Evolutionary conservation across 2,797 vertebrate genomes (phyloP).

Genomic region (Muscicapa striata): DNA sequence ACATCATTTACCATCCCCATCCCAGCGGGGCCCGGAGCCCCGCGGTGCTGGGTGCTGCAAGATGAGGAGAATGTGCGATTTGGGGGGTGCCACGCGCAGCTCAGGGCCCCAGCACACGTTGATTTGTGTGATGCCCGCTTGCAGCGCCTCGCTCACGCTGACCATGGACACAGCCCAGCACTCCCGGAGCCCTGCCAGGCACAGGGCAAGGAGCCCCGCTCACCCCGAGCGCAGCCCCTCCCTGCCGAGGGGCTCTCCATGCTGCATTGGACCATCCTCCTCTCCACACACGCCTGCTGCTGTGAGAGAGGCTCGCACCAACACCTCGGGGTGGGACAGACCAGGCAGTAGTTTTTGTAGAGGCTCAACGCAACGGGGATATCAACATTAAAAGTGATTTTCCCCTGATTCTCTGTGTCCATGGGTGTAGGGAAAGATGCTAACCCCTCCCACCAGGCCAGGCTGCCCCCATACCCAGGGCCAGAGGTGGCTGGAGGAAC

Average conservation of each 20-base stretch:
- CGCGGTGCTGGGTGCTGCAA: neutral
- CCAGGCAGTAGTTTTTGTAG: slow-evolving; percentile 47
- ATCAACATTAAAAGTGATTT: slow-evolving; percentile 57
- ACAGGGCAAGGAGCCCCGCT: neutral
- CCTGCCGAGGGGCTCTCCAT: neutral
- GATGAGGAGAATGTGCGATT: neutral
- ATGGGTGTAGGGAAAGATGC: neutral
- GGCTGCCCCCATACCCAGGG: fast-evolving
- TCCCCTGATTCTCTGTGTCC: neutral
- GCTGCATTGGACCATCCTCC: neutral
- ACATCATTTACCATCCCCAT: slow-evolving; percentile 11
- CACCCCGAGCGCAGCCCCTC: neutral
- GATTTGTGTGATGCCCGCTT: neutral
- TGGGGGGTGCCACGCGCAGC: neutral
- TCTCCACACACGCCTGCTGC: neutral
- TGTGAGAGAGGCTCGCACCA: neutral
- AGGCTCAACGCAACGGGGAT: slow-evolving; percentile 7
- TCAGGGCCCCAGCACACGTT: neutral
- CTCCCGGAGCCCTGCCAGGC: neutral
- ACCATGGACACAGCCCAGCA: neutral
- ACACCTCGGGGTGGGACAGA: neutral
- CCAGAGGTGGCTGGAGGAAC: neutral
- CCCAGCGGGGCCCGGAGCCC: neutral
- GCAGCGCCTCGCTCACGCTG: neutral
- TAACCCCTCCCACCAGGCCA: neutral